A percentile compares a stretch with the other conserved stretches of the same genome.
Conservation (phyloP, 2,797 vertebrate genomes). For the Chromis chromis region DNA sequence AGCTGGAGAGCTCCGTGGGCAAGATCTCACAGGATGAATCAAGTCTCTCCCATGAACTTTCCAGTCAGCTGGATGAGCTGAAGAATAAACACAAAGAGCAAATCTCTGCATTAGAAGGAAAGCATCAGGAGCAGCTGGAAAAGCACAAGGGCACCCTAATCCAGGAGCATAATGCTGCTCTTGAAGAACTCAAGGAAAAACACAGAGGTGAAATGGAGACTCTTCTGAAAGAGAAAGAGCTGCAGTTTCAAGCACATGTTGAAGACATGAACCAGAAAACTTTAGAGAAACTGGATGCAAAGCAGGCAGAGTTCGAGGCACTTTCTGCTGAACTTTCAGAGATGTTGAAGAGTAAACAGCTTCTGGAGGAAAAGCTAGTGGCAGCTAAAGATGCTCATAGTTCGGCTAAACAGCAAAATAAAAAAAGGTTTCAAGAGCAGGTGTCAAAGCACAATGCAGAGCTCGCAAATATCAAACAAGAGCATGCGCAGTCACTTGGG, state of each 20-base stretch:
- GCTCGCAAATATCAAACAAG: conserved; percentile 82
- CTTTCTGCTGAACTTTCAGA: conserved; percentile 89
- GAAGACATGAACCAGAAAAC: conserved; percentile 94
- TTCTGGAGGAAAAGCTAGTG: conserved; percentile 86
- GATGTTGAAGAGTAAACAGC: conserved; percentile 81
- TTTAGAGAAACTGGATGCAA: conserved; percentile 91
- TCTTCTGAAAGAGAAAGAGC: conserved; percentile 90
- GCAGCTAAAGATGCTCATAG: conserved; percentile 71
- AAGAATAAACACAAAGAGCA: conserved; percentile 86
- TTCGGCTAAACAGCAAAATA: conserved; percentile 79
- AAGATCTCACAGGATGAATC: conserved; percentile 84
- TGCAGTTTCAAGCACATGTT: conserved; percentile 88
- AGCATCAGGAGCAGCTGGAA: conserved; percentile 87
- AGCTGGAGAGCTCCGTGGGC: conserved; percentile 91
- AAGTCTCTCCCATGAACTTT: conserved; percentile 80
- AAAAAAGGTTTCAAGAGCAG: conserved; percentile 85
- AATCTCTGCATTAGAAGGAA: conserved; percentile 84
- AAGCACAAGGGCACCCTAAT: conserved; percentile 81
- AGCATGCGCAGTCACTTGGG: conserved; percentile 84
- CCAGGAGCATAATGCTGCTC: conserved; percentile 80
- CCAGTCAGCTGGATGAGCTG: conserved; percentile 84
- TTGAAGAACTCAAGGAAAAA: conserved; percentile 86
- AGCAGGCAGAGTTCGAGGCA: conserved; percentile 91
- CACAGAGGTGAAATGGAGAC: conserved; percentile 82
- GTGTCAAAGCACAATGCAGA: conserved; percentile 82